Conservation (phyloP, 2,888 invertebrate genomes). For the Zygothrica quintamaculata region DNA sequence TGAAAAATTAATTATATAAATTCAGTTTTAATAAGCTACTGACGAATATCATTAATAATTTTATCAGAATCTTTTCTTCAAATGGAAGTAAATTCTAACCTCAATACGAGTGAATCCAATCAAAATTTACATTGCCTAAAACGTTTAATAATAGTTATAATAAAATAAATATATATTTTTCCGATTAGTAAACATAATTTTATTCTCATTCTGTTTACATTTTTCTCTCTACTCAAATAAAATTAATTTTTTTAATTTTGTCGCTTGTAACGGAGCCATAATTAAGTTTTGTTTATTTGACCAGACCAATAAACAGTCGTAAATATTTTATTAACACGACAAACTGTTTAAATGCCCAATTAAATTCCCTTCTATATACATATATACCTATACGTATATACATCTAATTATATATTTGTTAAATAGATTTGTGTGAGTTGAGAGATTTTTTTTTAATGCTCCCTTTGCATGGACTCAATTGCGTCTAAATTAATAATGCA, state of each 20-base stretch:
- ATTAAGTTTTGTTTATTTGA: constrained; percentile 74
- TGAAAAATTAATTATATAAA: no score
- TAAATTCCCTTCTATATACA: constrained; percentile 39
- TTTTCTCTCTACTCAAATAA: neutral
- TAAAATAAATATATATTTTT: neutral
- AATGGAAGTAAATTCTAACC: no score
- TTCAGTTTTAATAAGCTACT: no score
- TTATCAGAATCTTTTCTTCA: no score
- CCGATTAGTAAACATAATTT: neutral
- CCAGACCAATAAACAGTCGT: constrained; percentile 61
- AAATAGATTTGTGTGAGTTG: constrained; percentile 44
- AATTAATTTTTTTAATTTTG: neutral
- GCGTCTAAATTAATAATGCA: constrained; percentile 71
- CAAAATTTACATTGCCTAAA: no score
- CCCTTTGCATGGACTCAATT: constrained; percentile 39
- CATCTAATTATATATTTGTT: constrained; percentile 42
- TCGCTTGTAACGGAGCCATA: constrained; percentile 39
- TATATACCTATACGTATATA: constrained; percentile 2
- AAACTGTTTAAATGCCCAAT: constrained; percentile 69
- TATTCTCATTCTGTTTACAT: neutral
- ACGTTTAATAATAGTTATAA: neutral
- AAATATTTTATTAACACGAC: constrained; percentile 76
- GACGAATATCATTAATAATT: no score
- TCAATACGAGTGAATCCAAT: no score
- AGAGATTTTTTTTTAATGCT: constrained; percentile 20